phyloP scores from a whole-genome alignment of 2,888 invertebrate genomes.

The Eristalinus aeneus region DNA sequence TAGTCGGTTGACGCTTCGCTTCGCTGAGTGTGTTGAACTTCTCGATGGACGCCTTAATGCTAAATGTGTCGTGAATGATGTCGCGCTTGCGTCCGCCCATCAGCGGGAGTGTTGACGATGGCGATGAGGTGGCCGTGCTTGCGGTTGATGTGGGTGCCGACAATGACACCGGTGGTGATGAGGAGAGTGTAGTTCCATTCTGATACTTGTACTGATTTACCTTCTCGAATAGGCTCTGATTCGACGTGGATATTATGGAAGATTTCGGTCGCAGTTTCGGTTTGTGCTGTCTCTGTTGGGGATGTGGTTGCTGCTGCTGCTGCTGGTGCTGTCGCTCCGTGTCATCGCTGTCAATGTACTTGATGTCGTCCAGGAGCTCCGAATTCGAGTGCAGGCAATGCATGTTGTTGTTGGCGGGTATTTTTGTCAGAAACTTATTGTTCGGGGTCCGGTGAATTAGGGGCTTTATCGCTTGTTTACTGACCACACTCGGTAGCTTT shows the following conservation, averaged over 20 bases:
- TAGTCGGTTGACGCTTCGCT: conserved; percentile 76
- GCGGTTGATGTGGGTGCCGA: conserved; percentile 60
- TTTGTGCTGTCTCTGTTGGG: conserved; percentile 68
- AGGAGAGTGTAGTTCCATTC: conserved; percentile 72
- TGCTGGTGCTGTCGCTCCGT: conserved; percentile 65
- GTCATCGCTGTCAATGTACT: conserved; percentile 73
- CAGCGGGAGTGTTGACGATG: conserved; percentile 54
- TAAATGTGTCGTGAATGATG: conserved; percentile 75
- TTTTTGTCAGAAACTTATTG: conserved; percentile 55
- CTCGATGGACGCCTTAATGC: conserved; percentile 79
- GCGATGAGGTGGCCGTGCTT: conserved; percentile 57
- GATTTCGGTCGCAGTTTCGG: conserved; percentile 70
- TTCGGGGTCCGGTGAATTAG: conserved; percentile 69
- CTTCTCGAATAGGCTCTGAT: conserved; percentile 74
- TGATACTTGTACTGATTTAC: conserved; percentile 77
- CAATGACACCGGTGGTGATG: conserved; percentile 59
- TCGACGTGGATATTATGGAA: conserved; percentile 72
- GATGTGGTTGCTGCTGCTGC: conserved; percentile 65
- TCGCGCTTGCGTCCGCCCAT: conserved; percentile 62
- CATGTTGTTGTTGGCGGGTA: conserved; percentile 70
- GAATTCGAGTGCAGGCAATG: conserved; percentile 64
- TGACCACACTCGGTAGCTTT: conserved; percentile 41
- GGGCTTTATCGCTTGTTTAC: conserved; percentile 61
- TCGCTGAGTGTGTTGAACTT: conserved; percentile 79
- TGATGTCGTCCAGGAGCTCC: conserved; percentile 71